Evolutionary conservation across 2,797 vertebrate genomes (phyloP).

Genomic region (Muraenolepis orangiensis): DNA sequence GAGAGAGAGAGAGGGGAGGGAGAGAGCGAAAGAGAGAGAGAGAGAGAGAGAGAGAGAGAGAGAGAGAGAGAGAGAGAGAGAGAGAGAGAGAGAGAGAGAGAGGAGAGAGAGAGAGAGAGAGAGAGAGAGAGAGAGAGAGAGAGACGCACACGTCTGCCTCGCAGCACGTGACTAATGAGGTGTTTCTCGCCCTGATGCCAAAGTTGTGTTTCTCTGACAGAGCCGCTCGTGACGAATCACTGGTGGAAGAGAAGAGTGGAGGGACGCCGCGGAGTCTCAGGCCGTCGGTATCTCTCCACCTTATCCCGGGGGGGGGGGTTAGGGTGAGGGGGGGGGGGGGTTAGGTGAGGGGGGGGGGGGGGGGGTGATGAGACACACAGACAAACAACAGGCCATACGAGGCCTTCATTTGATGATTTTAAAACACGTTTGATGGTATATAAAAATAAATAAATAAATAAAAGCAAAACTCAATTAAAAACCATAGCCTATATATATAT

Average conservation of each 20-base stretch:
- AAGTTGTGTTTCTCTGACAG: constrained; percentile 67
- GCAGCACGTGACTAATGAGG: constrained; percentile 73
- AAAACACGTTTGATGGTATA: not conserved
- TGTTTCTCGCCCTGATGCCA: constrained; percentile 67
- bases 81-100: no score
- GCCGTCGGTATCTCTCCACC: constrained; percentile 19
- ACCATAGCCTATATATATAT: no score
- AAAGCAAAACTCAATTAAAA: not conserved
- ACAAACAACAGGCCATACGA: not conserved
- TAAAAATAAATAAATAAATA: not conserved
- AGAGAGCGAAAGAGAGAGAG: no score
- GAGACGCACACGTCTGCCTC: not conserved
- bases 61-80: no score
- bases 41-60: no score
- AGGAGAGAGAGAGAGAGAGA: not conserved
- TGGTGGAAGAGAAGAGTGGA: constrained; percentile 56
- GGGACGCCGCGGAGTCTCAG: constrained; percentile 71
- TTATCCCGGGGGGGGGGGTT: constrained; percentile 54
- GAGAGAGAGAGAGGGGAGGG: not conserved
- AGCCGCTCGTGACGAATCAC: constrained; percentile 50
- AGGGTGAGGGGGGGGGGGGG: not conserved
- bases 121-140: not conserved
- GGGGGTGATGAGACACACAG: not conserved
- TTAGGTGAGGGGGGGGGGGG: constrained; percentile 3
- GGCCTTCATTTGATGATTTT: no score